A percentile compares a stretch with the other conserved stretches of the same genome.
Conservation (phyloP, 2,797 vertebrate genomes). For the Alauda arvensis region DNA sequence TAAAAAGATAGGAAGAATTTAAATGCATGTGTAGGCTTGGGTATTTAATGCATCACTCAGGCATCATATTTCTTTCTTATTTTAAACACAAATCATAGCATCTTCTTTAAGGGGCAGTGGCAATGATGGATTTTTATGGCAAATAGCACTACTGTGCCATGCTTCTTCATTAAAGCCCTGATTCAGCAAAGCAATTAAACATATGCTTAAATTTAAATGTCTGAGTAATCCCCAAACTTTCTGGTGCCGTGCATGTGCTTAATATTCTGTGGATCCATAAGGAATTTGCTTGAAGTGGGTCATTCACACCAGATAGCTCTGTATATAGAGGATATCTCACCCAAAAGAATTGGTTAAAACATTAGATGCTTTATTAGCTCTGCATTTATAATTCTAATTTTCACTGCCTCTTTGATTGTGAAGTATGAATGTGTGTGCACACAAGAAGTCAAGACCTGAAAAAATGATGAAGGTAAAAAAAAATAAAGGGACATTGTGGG, state of each 20-base stretch:
- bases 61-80: slow-evolving; percentile 59
- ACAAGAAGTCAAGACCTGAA: slow-evolving; percentile 5
- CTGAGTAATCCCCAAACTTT: slow-evolving; percentile 20
- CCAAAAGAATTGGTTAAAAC: slow-evolving; percentile 31
- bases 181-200: slow-evolving; percentile 53
- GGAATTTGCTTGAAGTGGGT: neutral
- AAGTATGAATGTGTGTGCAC: slow-evolving; percentile 18
- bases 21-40: slow-evolving; percentile 37
- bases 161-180: slow-evolving; percentile 50
- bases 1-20: slow-evolving; percentile 64
- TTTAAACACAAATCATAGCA: slow-evolving; percentile 47
- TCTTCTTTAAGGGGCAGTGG: slow-evolving; percentile 58
- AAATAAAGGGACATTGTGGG: slow-evolving; percentile 47
- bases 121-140: slow-evolving; percentile 57
- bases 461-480: slow-evolving; percentile 45
- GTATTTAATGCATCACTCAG: slow-evolving; percentile 56
- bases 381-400: slow-evolving; percentile 39
- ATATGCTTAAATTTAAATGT: slow-evolving; percentile 55
- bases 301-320: neutral
- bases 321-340: slow-evolving; percentile 5
- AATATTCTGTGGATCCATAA: neutral
- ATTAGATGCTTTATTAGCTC: slow-evolving; percentile 19
- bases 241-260: neutral
- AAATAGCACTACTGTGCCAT: slow-evolving; percentile 12
- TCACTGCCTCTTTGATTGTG: slow-evolving; percentile 21